These are phyloP conservation scores for Conger conger DNA, from an alignment of 2,113 vertebrate species.

Conservation along the genomic window DNA sequence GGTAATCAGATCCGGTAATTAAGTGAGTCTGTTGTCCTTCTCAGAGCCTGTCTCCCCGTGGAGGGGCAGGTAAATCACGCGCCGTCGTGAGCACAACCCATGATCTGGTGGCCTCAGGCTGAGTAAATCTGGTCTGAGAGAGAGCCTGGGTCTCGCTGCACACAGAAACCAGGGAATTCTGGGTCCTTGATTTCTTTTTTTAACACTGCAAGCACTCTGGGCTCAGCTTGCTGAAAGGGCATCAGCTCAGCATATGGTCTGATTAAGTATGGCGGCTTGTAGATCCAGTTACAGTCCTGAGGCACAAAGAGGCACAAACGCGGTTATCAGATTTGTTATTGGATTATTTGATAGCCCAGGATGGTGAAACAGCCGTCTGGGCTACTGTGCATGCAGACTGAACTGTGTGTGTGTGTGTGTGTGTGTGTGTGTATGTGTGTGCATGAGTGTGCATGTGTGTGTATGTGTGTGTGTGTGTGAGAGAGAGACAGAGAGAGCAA, in stretches of 20 bases:
- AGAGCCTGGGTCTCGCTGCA: not conserved
- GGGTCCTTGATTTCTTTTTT: not conserved
- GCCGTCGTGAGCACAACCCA: not conserved
- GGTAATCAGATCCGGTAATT: conserved; percentile 13
- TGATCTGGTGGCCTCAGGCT: not conserved
- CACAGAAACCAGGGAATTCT: not conserved
- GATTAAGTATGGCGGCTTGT: not conserved
- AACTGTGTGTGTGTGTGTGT: not conserved
- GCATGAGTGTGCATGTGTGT: not conserved
- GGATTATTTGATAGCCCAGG: not conserved
- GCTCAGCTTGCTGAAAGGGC: not conserved
- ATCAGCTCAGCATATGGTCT: not conserved
- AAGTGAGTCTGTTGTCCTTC: conserved; percentile 6
- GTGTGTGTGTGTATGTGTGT: not conserved
- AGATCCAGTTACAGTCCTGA: not conserved
- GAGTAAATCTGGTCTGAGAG: not conserved
- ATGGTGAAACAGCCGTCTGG: not conserved
- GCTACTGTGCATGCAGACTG: not conserved
- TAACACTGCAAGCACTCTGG: not conserved
- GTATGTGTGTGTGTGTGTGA: too few relatives aligned
- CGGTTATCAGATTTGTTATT: not conserved
- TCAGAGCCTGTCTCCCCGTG: not conserved
- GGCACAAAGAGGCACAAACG: not conserved
- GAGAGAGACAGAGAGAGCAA: too few relatives aligned
- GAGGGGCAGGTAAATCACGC: not conserved